Base-by-base conservation (phyloP, 2,113 vertebrate species). In the Ictalurus furcatus region DNA sequence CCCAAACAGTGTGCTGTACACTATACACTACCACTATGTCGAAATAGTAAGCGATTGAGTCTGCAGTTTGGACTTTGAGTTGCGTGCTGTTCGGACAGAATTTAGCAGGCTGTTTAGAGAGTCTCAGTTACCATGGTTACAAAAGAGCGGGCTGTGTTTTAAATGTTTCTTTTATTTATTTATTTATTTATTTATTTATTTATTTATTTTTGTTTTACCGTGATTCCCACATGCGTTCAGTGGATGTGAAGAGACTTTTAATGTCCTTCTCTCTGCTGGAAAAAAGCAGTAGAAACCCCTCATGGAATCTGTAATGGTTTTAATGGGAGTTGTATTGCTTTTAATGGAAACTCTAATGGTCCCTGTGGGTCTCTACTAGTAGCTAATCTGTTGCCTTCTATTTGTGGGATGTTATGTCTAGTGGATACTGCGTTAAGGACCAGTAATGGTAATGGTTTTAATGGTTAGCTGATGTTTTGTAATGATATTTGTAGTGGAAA, bases 201-300 rank as follows among this genome's bases (percentile, higher is more conserved):
- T 44, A 4, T 80, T 13, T 28, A 56, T 73, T 61, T 48, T 48
- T 48, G 73, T 17, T 73, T 73, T 3, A 25, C 12, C 1, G 16
- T 58, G 67, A 74, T 37, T 71, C 85, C 54, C 71, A 5, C 52
- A n/a, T 63, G 37, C 58, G 2, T 67, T 61, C 21, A 84, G 8
- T 84, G 30, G 52, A 52, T 52, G 63, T 90, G n/a, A 86, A 25
- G 76, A 76, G 56, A 34, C 23, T 67, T 54, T 25, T 44, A 48
- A 48, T 48, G 5, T 48, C 44, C 6, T 48, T 48, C 44, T 89
- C 71, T 21, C 37, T 63, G 65, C n/a, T 63, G 67, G 65, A 79
- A 82, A 48, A 7, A 21, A 67, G 71, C 71, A 48, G 8, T 9
- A 48, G 48, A 9, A 48, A 48, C 48, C 48, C 48, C 8, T 52